These are phyloP conservation scores for Cryptophagus acutangulus DNA, from an alignment of 2,888 invertebrate species.

Conservation along the genomic window DNA sequence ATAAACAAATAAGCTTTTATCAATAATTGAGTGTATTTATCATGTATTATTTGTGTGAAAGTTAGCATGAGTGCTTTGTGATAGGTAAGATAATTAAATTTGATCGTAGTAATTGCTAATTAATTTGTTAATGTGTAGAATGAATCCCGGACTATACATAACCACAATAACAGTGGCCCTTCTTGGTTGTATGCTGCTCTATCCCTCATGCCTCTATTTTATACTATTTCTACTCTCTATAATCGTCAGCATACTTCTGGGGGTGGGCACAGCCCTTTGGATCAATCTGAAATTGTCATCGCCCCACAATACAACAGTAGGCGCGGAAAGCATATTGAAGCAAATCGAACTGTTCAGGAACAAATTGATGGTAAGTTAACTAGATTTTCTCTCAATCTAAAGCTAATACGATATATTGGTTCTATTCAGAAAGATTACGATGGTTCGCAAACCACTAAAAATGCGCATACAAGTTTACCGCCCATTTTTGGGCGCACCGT, in stretches of 20 bases:
- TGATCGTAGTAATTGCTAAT: too few relatives aligned
- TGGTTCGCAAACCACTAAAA: constrained; percentile 22
- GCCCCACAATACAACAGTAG: constrained; percentile 59
- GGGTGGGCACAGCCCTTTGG: constrained; percentile 52
- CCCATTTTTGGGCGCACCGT: constrained; percentile 79
- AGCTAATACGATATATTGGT: constrained; percentile 1
- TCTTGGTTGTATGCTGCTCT: constrained; percentile 23
- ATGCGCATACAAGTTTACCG: constrained; percentile 57
- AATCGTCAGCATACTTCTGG: constrained; percentile 36
- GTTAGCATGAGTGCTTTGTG: too few relatives aligned
- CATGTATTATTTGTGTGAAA: too few relatives aligned
- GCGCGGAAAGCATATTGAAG: constrained; percentile 57
- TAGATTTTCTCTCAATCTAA: neutral
- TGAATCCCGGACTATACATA: constrained; percentile 22
- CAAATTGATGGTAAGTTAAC: constrained; percentile 54
- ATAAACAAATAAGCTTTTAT: too few relatives aligned
- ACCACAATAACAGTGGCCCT: constrained; percentile 15
- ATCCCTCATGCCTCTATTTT: constrained; percentile 35
- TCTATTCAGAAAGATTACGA: constrained; percentile 39
- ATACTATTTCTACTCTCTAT: constrained; percentile 33
- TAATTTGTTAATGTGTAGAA: too few relatives aligned
- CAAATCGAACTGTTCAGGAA: constrained; percentile 58
- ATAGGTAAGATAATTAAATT: too few relatives aligned
- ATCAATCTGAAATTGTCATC: constrained; percentile 62
- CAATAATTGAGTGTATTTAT: too few relatives aligned